Conservation (phyloP, 2,113 vertebrate genomes). For the Elachura formosa region DNA sequence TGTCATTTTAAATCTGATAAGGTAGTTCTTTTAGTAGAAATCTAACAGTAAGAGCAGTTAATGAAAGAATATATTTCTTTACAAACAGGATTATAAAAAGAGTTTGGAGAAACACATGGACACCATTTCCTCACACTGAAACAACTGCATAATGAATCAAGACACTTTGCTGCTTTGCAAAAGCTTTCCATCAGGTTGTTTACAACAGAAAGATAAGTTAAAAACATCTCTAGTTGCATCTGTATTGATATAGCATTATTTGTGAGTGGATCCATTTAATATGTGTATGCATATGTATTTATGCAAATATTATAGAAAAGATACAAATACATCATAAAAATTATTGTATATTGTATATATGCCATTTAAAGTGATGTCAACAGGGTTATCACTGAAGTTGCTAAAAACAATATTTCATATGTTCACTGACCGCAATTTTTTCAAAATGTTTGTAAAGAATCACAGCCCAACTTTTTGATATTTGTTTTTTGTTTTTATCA, state of each 20-base stretch:
- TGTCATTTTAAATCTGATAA: not conserved
- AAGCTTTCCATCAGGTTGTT: not conserved
- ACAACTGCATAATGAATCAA: not conserved
- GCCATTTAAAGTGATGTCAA: not conserved
- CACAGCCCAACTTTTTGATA: no score
- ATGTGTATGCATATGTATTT: not conserved
- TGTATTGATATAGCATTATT: not conserved
- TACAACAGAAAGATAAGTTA: not conserved
- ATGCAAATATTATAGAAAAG: not conserved
- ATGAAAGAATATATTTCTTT: not conserved
- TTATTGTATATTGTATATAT: not conserved
- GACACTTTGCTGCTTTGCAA: not conserved
- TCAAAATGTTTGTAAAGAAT: not conserved
- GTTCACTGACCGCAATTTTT: not conserved
- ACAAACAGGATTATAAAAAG: not conserved
- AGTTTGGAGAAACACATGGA: not conserved
- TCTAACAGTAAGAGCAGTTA: not conserved
- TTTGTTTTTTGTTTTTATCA: not conserved
- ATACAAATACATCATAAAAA: not conserved
- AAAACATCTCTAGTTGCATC: not conserved
- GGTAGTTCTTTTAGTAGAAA: not conserved
- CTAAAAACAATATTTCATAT: not conserved
- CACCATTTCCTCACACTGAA: not conserved
- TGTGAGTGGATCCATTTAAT: not conserved
- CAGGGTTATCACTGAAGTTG: not conserved